Evolutionary conservation across 2,113 vertebrate genomes (phyloP).

Genomic region (Columba livia): DNA sequence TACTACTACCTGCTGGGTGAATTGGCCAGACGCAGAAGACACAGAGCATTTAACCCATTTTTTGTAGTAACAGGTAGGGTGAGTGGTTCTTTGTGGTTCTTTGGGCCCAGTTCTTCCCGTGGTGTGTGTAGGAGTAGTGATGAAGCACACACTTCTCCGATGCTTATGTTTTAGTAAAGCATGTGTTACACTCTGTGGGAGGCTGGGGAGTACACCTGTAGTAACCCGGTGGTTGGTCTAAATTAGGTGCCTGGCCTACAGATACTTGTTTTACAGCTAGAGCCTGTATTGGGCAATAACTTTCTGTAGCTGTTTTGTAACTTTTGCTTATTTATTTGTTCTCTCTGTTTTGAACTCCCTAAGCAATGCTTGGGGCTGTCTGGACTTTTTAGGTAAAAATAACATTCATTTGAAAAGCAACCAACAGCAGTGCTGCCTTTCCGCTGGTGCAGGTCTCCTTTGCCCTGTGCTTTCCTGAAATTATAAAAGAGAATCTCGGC

Average conservation of each 20-base stretch:
- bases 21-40: not conserved
- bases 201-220: not conserved
- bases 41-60: not conserved
- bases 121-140: not conserved
- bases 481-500: not conserved
- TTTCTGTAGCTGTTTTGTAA: not conserved
- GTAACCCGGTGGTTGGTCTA: not conserved
- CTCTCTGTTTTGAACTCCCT: not conserved
- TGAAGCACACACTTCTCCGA: not conserved
- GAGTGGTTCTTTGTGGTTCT: not conserved
- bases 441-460: not conserved
- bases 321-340: not conserved
- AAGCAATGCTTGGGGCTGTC: not conserved
- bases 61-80: not conserved
- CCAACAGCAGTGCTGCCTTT: not conserved
- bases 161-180: not conserved
- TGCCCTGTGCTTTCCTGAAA: not conserved
- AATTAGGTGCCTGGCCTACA: not conserved
- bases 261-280: not conserved
- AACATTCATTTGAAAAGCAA: not conserved
- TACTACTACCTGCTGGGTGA: not conserved
- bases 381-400: constrained; percentile 2
- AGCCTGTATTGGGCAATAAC: not conserved
- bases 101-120: not conserved
- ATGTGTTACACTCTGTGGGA: not conserved